Base-by-base conservation (phyloP, 2,888 invertebrate species). In the Amorpha juglandis region DNA sequence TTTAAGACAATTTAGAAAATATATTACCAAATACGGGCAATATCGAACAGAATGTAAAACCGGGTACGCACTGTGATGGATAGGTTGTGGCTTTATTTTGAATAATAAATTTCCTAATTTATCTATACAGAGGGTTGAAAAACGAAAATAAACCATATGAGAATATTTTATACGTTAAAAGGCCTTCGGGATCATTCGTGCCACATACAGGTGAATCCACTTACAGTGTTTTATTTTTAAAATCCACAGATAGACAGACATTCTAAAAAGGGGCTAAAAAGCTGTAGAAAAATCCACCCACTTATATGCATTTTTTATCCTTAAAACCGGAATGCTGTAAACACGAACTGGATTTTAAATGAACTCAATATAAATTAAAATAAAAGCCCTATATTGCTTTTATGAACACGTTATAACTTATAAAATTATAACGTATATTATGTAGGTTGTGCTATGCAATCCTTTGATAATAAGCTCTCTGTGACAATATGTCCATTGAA, bases 101-200 rank as follows among this genome's bases (percentile, higher is more conserved):
- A 80, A 81, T 81, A 76, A 80, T 78, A 83, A 75, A 83, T 75
- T 71, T 73, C 75, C 72, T 75, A 79, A 81, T 84, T 68, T 66
- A 69, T 66, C 78, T 77, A 77, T 79, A 71, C 71, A 75, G 78
- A 79, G 75, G 80, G 76, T 75, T 74, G 67, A 71, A 77, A 76
- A 80, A 75, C 76, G 77, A 78, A 84, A 85, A 82, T 80, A 84
- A 82, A 78, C 78, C 79, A 77, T 76, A 76, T 75, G 78, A 72
- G 81, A 85, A 87, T 88, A 83, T 82, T 83, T 84, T 78, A 86
- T 84, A 78, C 66, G 77, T 72, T 81, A 81, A 86, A 84, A 81
- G 77, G 78, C 75, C 78, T 78, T 76, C 70, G 76, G 81, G 78
- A 81, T 74, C 77, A 74, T 70, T 74, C 77, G 74, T 71, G 72